These are phyloP conservation scores for Delphinapterus leucas DNA, from an alignment of 2,113 vertebrate species.

Conservation along the genomic window DNA sequence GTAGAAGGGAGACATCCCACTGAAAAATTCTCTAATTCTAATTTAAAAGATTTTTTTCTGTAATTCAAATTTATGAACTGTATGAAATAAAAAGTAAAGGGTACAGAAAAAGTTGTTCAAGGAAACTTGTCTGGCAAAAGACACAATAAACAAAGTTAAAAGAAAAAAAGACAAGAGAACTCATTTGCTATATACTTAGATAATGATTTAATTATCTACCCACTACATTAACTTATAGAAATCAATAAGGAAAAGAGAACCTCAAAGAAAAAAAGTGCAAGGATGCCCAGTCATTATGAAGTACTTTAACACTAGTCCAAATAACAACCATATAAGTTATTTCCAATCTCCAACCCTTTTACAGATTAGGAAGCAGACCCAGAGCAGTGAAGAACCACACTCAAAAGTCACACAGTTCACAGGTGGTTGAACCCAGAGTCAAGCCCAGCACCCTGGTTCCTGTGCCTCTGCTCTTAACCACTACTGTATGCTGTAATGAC, in stretches of 20 bases:
- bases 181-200: too few species aligned
- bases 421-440: background rate
- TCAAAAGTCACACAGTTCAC: background rate
- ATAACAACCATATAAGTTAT: background rate
- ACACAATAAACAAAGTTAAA: background rate
- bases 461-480: accelerated
- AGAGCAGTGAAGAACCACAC: background rate
- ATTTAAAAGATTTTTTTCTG: background rate
- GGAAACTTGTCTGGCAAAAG: background rate
- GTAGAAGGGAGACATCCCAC: background rate
- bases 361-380: background rate
- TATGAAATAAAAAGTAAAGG: background rate
- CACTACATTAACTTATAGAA: background rate
- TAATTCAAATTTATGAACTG: background rate
- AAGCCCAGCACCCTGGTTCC: background rate
- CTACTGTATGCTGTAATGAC: background rate
- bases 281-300: background rate
- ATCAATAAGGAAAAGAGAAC: background rate
- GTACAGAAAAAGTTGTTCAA: background rate
- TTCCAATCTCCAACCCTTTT: background rate
- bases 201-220: background rate
- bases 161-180: background rate
- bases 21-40: background rate
- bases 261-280: background rate
- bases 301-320: background rate